phyloP scores from a whole-genome alignment of 37 sponge, comb jelly and placozoan genomes.

The Haliclona indistincta region DNA sequence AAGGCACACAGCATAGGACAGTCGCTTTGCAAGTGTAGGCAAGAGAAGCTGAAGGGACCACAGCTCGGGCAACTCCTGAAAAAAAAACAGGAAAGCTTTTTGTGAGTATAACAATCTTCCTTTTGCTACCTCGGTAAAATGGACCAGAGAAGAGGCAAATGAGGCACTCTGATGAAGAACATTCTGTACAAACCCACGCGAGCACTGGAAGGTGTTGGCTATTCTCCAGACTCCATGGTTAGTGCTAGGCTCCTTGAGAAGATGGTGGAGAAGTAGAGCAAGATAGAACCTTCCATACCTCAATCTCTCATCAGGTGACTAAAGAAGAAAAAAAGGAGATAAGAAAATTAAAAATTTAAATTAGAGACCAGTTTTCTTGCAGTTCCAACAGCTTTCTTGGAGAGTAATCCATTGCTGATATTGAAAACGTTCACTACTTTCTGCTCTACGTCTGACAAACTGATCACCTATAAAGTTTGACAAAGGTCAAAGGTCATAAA shows the following conservation, averaged over 20 bases:
- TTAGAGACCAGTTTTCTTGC: conserved; percentile 65
- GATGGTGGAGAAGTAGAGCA: conserved; percentile 58
- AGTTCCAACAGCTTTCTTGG: conserved; percentile 60
- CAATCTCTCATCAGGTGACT: conserved; percentile 19
- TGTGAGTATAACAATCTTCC: too few relatives aligned
- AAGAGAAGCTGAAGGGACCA: conserved; percentile 81
- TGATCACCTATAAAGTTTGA: conserved; percentile 38
- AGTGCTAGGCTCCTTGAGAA: conserved; percentile 40
- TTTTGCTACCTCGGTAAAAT: conserved; percentile 73
- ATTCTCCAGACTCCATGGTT: conserved; percentile 68
- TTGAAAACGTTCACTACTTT: conserved; percentile 65
- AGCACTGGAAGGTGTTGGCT: conserved; percentile 74
- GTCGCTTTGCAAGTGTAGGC: conserved; percentile 63
- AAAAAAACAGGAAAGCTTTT: neutral
- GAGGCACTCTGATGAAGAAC: conserved; percentile 61
- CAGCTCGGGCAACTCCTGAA: conserved; percentile 78
- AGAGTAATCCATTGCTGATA: conserved; percentile 48
- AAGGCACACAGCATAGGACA: conserved; percentile 57
- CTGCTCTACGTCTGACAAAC: conserved; percentile 46
- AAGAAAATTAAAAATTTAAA: too few relatives aligned
- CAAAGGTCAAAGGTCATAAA: neutral
- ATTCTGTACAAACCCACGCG: conserved; percentile 81
- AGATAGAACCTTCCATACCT: conserved; percentile 76
- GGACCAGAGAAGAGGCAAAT: conserved; percentile 69
- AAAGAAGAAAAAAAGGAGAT: too few relatives aligned